Evolutionary conservation across 2,113 vertebrate genomes (phyloP), one percentile per base, ranked within the genome.

Genomic region (Oreochromis tanganicae): DNA sequence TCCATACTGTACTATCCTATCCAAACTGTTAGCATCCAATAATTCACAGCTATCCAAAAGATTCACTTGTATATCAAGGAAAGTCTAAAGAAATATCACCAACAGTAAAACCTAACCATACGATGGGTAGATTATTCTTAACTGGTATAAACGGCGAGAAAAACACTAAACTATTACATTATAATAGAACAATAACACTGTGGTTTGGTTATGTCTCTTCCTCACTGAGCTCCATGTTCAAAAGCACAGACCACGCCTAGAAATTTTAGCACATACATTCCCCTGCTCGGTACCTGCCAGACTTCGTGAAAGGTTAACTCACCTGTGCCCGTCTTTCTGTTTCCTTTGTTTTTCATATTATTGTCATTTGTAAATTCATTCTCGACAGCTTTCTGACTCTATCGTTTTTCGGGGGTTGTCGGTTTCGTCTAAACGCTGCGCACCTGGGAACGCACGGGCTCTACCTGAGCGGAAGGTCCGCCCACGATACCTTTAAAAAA

Each of bases 161-260:
- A 1, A 80, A 34, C 2, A 75, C 4, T 12, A 12, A 50, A n/a
- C 12, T 34, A 13, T 52, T 78, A 50, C 32, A 46, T 38, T 10
- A 80, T 11, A 34, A 3, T 36, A 19, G 3, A 14, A 57, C 68
- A 34, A 43, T 36, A 84, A n/a, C 14, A 12, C 27, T n/a, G 11
- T 38, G 14, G 11, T 11, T 57, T 1, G n/a, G 11, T 61, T 19
- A 12, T 9, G 16, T 73, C 21, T 83, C 19, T 7, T 86, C 55
- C 32, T 87, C 41, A 11, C 16, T 52, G 10, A 27, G 66, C n/a
- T 52, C 63, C 41, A 0, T 79, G 57, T 24, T 14, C 19, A 17
- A 32, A 34, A 2, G 27, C 9, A 10, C 80, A 87, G 87, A 85
- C 95, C 91, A 94, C 94, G 83, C 95, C 93, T 91, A 91, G 92